Evolutionary conservation across 1,140 invertebrate genomes (phyloP).

Genomic region (Leptopilina clavipes): DNA sequence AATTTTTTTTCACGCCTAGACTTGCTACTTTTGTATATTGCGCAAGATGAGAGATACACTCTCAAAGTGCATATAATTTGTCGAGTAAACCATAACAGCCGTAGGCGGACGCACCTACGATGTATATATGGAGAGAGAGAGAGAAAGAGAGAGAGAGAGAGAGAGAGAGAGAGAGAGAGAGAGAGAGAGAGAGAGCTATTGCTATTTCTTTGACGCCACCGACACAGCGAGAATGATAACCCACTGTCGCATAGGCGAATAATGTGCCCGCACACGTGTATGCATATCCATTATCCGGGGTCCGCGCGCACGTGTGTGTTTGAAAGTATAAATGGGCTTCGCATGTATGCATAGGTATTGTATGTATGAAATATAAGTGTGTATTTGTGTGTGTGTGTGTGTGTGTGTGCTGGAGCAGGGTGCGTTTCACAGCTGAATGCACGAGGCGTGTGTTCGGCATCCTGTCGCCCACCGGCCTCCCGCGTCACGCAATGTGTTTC

Average conservation of each 20-base stretch:
- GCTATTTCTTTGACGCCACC: slow-evolving; percentile 33
- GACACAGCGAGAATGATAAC: slow-evolving; percentile 34
- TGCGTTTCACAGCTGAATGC: slow-evolving; percentile 47
- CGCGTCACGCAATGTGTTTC: slow-evolving; percentile 21
- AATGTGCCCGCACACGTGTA: slow-evolving; percentile 40
- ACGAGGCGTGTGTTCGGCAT: slow-evolving; percentile 36
- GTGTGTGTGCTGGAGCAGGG: slow-evolving; percentile 14
- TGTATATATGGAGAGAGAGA: too few relatives aligned
- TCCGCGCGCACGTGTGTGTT: too few relatives aligned
- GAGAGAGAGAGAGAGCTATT: not conserved
- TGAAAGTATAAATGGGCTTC: too few relatives aligned
- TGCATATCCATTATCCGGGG: slow-evolving; percentile 25
- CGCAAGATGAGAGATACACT: slow-evolving; percentile 25
- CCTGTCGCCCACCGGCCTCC: slow-evolving; percentile 39
- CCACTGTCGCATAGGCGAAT: slow-evolving; percentile 32
- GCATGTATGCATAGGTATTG: too few relatives aligned
- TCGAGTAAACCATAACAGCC: slow-evolving; percentile 23
- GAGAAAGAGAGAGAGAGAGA: not conserved
- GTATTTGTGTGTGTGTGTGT: too few relatives aligned
- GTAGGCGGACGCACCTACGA: slow-evolving; percentile 30
- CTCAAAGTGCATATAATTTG: slow-evolving; percentile 15
- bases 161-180: not conserved
- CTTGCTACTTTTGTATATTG: not conserved
- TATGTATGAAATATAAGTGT: too few relatives aligned
- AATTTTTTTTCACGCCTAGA: not conserved